Evolutionary conservation across 2,888 invertebrate species (phyloP).

Genomic region (Agrilus cyanescens): DNA sequence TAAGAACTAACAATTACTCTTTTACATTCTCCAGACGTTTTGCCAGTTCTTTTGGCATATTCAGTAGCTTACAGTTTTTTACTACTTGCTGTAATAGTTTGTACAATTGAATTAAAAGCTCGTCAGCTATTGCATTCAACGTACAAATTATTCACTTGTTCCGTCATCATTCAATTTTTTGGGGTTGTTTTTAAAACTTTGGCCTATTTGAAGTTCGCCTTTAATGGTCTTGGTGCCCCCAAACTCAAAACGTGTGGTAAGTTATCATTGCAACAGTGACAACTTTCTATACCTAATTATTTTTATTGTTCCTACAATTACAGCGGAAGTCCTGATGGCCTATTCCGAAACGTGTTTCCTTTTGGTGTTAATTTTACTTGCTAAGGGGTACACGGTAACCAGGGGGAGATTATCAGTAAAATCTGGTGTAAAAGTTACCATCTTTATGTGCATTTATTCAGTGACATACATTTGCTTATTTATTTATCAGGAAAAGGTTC

Average conservation of each 20-base stretch:
- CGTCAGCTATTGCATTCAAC: slow-evolving; percentile 78
- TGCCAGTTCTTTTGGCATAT: slow-evolving; percentile 69
- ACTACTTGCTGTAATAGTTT: slow-evolving; percentile 58
- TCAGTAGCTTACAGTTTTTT: slow-evolving; percentile 61
- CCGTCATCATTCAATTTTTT: slow-evolving; percentile 56
- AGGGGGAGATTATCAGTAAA: slow-evolving; percentile 62
- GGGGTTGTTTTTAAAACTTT: slow-evolving; percentile 59
- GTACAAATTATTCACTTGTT: slow-evolving; percentile 71
- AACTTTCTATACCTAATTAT: not conserved
- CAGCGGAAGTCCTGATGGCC: slow-evolving; percentile 62
- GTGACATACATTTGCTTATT: slow-evolving; percentile 65
- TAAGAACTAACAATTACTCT: not conserved
- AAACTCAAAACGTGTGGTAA: slow-evolving; percentile 39
- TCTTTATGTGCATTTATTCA: slow-evolving; percentile 68
- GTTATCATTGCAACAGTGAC: slow-evolving; percentile 2
- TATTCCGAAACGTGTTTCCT: slow-evolving; percentile 65
- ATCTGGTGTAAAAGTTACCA: slow-evolving; percentile 63
- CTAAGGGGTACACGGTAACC: slow-evolving; percentile 85
- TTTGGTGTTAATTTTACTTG: slow-evolving; percentile 66
- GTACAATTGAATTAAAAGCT: slow-evolving; percentile 62
- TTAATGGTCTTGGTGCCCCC: slow-evolving; percentile 53
- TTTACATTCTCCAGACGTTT: slow-evolving; percentile 50
- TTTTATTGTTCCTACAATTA: too few relatives aligned
- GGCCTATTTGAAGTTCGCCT: slow-evolving; percentile 65
- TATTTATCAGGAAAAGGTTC: slow-evolving; percentile 67